Base-by-base conservation (phyloP, 2,113 vertebrate genomes). In the Leptodactylus fuscus region DNA sequence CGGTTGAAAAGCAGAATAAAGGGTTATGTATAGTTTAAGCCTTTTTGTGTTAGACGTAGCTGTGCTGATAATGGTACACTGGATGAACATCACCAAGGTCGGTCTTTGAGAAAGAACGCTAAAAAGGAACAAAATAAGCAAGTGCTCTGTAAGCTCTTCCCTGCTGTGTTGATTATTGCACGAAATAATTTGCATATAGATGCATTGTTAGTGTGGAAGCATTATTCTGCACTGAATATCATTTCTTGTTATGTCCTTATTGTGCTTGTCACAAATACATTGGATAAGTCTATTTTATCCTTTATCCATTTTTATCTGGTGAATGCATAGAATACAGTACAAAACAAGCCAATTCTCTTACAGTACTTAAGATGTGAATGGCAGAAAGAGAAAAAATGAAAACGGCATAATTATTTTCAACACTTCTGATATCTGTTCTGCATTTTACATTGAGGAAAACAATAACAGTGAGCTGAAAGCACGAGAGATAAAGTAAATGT, bases 101-200 rank as follows among this genome's bases (percentile, higher is more conserved):
- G 36, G 22, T 18, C 55, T 62, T 44, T 55, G 7, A 80, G 49
- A 62, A 62, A 62, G 55, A 80, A 41, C 2, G 36, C 77, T 60
- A 38, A 80, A 60, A 55, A 44, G 77, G 34, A 62, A 80, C 53
- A 80, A 62, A 80, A 80, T 60, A 44, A 80, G 77, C 53, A 60
- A 62, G 53, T 80, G 53, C 77, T 80, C 36, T 62, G 13, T 80
- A 80, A 80, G 77, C 53, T 46, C 55, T 60, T 80, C n/a, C 77
- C 77, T 20, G 55, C 55, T 80, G 77, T 80, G 77, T 44, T 80
- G 77, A 80, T 80, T 60, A 80, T 80, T 80, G 32, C 36, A 62
- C 18, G 36, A 80, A 80, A 60, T 36, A 44, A 80, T 80, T 80
- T 80, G 77, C 77, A 80, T 80, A 80, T 80, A 80, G 77, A 80